phyloP scores from a whole-genome alignment of 2,888 invertebrate species.

The Amphipyra tragopoginis region DNA sequence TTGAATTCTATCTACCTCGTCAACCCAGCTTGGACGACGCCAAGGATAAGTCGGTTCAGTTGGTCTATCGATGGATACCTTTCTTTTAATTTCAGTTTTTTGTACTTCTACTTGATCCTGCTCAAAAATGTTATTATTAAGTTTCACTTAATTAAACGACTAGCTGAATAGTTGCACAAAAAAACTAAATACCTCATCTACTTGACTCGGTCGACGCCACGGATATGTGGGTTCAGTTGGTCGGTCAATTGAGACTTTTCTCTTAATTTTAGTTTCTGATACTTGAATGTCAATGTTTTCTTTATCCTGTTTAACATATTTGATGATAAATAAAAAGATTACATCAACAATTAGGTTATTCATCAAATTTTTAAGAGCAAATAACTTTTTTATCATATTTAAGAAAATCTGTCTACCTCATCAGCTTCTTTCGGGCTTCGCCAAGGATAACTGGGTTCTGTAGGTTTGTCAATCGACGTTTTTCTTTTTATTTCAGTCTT shows the following conservation, averaged over 20 bases:
- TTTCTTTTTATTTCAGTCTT: slow-evolving; percentile 63
- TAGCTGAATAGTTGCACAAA: slow-evolving; percentile 7
- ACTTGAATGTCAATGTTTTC: slow-evolving; percentile 55
- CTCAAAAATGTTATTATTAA: slow-evolving; percentile 21
- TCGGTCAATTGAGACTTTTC: slow-evolving; percentile 56
- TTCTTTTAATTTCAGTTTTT: slow-evolving; percentile 36
- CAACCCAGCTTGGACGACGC: slow-evolving; percentile 47
- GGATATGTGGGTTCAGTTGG: slow-evolving; percentile 57
- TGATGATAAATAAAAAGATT: not conserved
- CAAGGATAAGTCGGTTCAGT: slow-evolving; percentile 47
- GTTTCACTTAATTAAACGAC: not conserved
- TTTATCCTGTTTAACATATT: slow-evolving; percentile 54
- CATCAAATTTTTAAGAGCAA: no score
- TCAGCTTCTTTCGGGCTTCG: slow-evolving; percentile 61
- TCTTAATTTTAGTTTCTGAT: slow-evolving; percentile 46
- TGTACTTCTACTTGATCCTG: slow-evolving; percentile 52
- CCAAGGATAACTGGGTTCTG: slow-evolving; percentile 56
- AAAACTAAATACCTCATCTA: slow-evolving; percentile 38
- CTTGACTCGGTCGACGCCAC: slow-evolving; percentile 35
- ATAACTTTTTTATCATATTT: not conserved
- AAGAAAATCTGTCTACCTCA: slow-evolving; percentile 56
- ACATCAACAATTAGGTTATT: not conserved
- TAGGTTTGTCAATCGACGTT: slow-evolving; percentile 59
- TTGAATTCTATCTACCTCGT: slow-evolving; percentile 46
- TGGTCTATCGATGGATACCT: slow-evolving; percentile 44